Base-by-base conservation (phyloP, 2,888 invertebrate species). In the Trachelus iudaicus region DNA sequence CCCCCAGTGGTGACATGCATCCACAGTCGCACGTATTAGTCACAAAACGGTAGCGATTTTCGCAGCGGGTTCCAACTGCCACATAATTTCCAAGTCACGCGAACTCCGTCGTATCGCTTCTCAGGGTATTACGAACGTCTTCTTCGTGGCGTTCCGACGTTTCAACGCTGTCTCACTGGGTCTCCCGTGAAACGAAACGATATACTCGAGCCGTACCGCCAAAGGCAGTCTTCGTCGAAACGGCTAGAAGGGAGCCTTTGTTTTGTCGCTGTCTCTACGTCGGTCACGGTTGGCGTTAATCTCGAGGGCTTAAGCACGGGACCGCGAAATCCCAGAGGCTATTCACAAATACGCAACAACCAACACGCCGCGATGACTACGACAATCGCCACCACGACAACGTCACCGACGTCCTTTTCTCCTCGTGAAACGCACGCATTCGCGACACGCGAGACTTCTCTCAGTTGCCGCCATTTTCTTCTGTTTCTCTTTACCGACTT, bases 251-350 rank as follows among this genome's bases (percentile, higher is more conserved):
- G 68, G 73, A 69, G 37, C 83, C 84, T 85, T 83, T 84, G 84
- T 85, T 83, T 82, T 81, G 80, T 69, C 79, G 80, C 79, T 79
- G 83, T 79, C 81, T 84, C 81, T 83, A 84, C 79, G 84, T 78
- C 81, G 80, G 78, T 83, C 82, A 81, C 84, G 78, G 81, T 82
- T 77, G 80, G 81, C 84, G 83, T 78, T 89, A 89, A 89, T 89
- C 87, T 86, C 81, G 68, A 75, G 80, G 84, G 86, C 85, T 88
- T 87, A 85, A 81, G 80, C 76, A 76, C 79, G 83, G 83, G 85
- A 82, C 83, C 82, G 79, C 82, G 81, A 86, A 89, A 89, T 89
- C 89, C 88, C 85, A 80, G 77, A 80, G 87, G 85, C 85, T 83
- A 86, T 85, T 88, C 86, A 83, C 81, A 82, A 83, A 86, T 86